phyloP scores from a whole-genome alignment of 2,888 invertebrate genomes.

The Mesoligia furuncula region DNA sequence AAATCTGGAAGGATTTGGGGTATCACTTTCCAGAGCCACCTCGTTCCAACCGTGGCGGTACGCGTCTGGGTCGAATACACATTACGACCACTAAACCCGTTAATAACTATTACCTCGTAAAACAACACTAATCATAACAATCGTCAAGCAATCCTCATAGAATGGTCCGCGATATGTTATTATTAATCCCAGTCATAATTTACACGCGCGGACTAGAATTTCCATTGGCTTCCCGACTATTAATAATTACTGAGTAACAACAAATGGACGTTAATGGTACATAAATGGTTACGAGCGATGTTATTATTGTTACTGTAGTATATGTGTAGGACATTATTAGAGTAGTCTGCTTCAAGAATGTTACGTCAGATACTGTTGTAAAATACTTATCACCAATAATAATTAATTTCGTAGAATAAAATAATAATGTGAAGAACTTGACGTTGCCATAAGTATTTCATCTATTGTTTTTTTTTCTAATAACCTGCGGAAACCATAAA shows the following conservation, averaged over 20 bases:
- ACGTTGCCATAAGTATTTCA: background rate
- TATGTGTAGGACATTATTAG: conserved; percentile 1
- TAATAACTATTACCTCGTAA: conserved; percentile 43
- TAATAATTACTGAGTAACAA: conserved; percentile 50
- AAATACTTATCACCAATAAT: too few species aligned
- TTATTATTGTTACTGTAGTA: conserved; percentile 11
- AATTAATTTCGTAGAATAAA: background rate
- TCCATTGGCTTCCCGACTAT: conserved; percentile 39
- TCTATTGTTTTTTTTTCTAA: background rate
- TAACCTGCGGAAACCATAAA: background rate
- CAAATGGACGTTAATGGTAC: conserved; percentile 32
- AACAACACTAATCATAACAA: conserved; percentile 46
- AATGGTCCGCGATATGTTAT: conserved; percentile 20
- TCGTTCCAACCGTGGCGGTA: background rate
- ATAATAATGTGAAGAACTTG: too few species aligned
- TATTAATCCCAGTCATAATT: conserved; percentile 53
- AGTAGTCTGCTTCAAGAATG: background rate
- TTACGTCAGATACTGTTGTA: background rate
- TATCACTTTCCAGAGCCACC: background rate
- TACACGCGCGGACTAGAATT: conserved; percentile 33
- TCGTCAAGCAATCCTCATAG: conserved; percentile 1
- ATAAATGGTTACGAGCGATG: conserved; percentile 37
- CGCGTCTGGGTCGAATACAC: background rate
- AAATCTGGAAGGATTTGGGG: background rate
- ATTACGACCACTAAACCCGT: conserved; percentile 14